Evolutionary conservation across 2,113 vertebrate genomes (phyloP).

Genomic region (Polypterus senegalus): DNA sequence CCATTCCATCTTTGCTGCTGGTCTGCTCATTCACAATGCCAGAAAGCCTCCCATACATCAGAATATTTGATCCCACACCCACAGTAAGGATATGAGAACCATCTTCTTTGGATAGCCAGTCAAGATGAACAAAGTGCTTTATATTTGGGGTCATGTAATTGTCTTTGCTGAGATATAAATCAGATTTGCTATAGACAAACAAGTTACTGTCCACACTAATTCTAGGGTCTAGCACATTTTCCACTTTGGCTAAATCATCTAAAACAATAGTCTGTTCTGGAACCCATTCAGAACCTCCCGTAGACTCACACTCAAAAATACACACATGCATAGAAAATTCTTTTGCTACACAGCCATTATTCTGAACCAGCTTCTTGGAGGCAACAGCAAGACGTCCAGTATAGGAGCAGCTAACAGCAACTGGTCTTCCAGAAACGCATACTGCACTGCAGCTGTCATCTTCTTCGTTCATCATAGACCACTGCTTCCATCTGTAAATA

Average conservation of each 20-base stretch:
- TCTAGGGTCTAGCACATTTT: slow-evolving; percentile 73
- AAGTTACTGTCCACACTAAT: slow-evolving; percentile 94
- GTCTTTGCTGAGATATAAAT: slow-evolving; percentile 75
- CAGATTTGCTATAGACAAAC: slow-evolving; percentile 92
- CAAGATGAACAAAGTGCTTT: slow-evolving; percentile 92
- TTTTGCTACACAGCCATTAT: slow-evolving; percentile 56
- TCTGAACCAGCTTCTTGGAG: slow-evolving; percentile 72
- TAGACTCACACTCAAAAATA: slow-evolving; percentile 96
- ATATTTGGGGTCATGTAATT: slow-evolving; percentile 70
- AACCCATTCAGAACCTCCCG: slow-evolving; percentile 94
- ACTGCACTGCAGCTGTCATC: slow-evolving; percentile 85
- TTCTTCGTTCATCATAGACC: slow-evolving; percentile 90
- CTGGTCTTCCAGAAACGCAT: slow-evolving; percentile 71
- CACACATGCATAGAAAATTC: slow-evolving; percentile 97
- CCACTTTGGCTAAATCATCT: slow-evolving; percentile 77
- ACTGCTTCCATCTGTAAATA: slow-evolving; percentile 75
- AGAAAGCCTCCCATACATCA: slow-evolving; percentile 92
- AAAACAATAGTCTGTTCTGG: slow-evolving; percentile 91
- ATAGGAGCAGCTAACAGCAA: slow-evolving; percentile 94
- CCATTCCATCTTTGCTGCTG: slow-evolving; percentile 79
- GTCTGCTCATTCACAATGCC: slow-evolving; percentile 85
- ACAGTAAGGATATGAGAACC: slow-evolving; percentile 95
- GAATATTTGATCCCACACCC: slow-evolving; percentile 89
- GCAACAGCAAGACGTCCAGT: slow-evolving; percentile 87
- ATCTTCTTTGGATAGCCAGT: slow-evolving; percentile 98